Percentiles rank a stretch among this genome's conserved stretches.
Conservation (phyloP, 2,797 vertebrate genomes). For the Spondyliosoma cantharus region DNA sequence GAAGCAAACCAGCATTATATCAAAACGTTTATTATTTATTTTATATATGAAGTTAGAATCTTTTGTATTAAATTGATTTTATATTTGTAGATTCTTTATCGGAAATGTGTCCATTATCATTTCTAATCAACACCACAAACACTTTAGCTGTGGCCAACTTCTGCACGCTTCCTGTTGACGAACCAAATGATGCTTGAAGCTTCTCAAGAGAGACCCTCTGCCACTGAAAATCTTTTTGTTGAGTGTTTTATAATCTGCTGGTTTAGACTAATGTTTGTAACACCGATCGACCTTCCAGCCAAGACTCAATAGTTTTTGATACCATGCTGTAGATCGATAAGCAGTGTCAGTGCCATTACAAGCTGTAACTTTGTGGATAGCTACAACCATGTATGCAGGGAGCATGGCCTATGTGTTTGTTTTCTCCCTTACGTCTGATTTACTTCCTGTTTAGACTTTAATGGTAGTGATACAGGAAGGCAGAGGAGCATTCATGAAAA, state of each 20-base stretch:
- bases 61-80: not conserved
- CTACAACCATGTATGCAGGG: not conserved
- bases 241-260: not conserved
- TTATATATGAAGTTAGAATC: not conserved
- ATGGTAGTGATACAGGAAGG: conserved; percentile 24
- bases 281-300: not conserved
- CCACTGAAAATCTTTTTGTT: not conserved
- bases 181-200: conserved; percentile 13
- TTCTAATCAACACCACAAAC: conserved; percentile 46
- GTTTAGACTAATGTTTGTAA: not conserved
- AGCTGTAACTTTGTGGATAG: not conserved
- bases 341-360: too few relatives aligned
- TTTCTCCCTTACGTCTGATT: not conserved
- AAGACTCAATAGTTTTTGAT: not conserved
- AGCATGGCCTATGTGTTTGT: not conserved
- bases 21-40: not conserved
- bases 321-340: not conserved
- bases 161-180: conserved; percentile 65
- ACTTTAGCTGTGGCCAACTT: conserved; percentile 24
- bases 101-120: conserved; percentile 8
- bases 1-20: not conserved
- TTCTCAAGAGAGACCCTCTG: not conserved
- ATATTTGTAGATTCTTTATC: not conserved
- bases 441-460: conserved; percentile 5
- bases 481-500: not conserved